These are phyloP conservation scores for Melopsittacus undulatus DNA, from an alignment of 2,797 vertebrate genomes.

Conservation along the genomic window DNA sequence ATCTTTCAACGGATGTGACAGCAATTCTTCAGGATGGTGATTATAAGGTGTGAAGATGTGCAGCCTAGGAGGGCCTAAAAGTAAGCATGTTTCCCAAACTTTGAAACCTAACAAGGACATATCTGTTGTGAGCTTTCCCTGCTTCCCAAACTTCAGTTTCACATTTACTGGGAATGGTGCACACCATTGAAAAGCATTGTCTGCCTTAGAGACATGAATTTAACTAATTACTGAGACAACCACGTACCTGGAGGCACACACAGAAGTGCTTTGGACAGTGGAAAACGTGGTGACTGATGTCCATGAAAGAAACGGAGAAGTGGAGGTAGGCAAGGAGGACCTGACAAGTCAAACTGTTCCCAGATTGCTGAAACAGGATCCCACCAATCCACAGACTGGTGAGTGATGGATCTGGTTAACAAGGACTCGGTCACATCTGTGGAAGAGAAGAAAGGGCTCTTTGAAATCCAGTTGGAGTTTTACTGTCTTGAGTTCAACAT, in stretches of 20 bases:
- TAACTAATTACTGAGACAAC: not conserved
- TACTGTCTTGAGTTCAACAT: not conserved
- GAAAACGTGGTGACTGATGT: not conserved
- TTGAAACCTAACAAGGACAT: not conserved
- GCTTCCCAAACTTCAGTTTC: not conserved
- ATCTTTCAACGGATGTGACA: not conserved
- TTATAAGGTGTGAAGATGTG: not conserved
- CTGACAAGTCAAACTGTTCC: not conserved
- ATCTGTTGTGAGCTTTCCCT: not conserved
- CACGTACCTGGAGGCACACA: not conserved
- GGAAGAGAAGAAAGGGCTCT: not conserved
- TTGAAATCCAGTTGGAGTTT: not conserved
- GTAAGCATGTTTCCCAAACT: not conserved
- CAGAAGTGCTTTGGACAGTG: not conserved
- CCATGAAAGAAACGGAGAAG: not conserved
- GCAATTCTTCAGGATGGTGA: not conserved
- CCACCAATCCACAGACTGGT: not conserved
- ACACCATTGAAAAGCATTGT: not conserved
- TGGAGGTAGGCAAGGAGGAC: not conserved
- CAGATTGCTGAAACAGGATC: not conserved
- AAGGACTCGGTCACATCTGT: not conserved
- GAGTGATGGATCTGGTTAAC: not conserved
- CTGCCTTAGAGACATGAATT: not conserved
- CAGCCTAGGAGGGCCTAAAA: not conserved
- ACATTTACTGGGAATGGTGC: not conserved